A percentile compares a stretch with the other conserved stretches of the same genome.
Conservation (phyloP, 2,888 invertebrate species). For the Dolomedes plantarius region DNA sequence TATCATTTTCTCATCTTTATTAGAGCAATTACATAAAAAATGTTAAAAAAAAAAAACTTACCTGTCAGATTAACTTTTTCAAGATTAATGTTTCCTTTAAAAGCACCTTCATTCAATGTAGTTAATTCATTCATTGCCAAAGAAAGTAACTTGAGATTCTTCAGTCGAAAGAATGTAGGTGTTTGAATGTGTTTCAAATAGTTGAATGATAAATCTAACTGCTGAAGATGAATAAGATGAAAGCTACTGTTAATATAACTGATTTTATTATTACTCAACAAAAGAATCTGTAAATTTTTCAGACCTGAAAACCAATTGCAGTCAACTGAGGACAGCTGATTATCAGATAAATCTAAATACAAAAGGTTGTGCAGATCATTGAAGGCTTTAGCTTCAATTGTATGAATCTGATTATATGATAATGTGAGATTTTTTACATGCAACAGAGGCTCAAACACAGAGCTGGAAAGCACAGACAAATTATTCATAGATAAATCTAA, state of each 20-base stretch:
- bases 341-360: constrained; percentile 49
- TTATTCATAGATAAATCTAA: constrained; percentile 58
- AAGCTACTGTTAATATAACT: constrained; percentile 37
- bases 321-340: constrained; percentile 33
- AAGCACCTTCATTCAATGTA: constrained; percentile 51
- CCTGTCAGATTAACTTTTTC: constrained; percentile 64
- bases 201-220: constrained; percentile 58
- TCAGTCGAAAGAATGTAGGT: constrained; percentile 42
- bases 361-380: constrained; percentile 30
- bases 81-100: constrained; percentile 48
- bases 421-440: constrained; percentile 51
- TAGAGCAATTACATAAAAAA: too few relatives aligned
- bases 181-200: constrained; percentile 28
- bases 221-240: constrained; percentile 34
- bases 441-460: constrained; percentile 23
- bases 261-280: constrained; percentile 48
- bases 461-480: constrained; percentile 23
- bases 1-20: too few relatives aligned
- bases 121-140: constrained; percentile 56
- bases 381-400: constrained; percentile 42
- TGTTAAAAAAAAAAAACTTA: too few relatives aligned
- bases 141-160: constrained; percentile 51
- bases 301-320: constrained; percentile 27
- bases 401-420: constrained; percentile 41
- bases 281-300: constrained; percentile 31